phyloP scores from a whole-genome alignment of 1,140 invertebrate species.

The Lutraria rhynchaena region DNA sequence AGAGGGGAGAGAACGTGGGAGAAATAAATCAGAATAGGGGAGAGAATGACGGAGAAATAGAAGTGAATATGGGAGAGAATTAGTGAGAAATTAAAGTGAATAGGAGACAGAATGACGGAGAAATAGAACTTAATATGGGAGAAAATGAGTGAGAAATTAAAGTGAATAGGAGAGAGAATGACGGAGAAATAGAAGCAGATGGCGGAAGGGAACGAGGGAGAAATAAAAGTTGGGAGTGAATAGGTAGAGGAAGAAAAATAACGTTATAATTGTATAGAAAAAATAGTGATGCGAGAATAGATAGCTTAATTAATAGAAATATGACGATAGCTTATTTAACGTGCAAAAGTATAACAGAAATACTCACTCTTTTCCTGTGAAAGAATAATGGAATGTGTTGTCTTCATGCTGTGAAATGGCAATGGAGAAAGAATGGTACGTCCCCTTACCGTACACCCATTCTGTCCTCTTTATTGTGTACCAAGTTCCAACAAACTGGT shows the following conservation, averaged over 20 bases:
- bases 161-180: no score
- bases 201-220: no score
- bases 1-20: no score
- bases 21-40: no score
- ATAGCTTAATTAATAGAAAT: not conserved
- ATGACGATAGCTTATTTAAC: not conserved
- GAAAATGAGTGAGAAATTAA: no score
- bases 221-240: no score
- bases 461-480: constrained; percentile 31
- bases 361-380: constrained; percentile 24
- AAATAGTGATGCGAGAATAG: not conserved
- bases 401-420: constrained; percentile 10
- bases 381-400: constrained; percentile 6
- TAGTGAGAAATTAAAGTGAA: no score
- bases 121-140: no score
- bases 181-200: no score
- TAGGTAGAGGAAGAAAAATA: not conserved
- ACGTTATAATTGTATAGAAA: not conserved
- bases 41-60: no score
- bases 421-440: constrained; percentile 25
- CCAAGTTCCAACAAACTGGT: constrained; percentile 45
- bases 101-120: no score
- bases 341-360: not conserved
- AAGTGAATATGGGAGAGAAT: no score
- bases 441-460: constrained; percentile 16